phyloP scores from a whole-genome alignment of 1,140 invertebrate genomes.

The Battus philenor region DNA sequence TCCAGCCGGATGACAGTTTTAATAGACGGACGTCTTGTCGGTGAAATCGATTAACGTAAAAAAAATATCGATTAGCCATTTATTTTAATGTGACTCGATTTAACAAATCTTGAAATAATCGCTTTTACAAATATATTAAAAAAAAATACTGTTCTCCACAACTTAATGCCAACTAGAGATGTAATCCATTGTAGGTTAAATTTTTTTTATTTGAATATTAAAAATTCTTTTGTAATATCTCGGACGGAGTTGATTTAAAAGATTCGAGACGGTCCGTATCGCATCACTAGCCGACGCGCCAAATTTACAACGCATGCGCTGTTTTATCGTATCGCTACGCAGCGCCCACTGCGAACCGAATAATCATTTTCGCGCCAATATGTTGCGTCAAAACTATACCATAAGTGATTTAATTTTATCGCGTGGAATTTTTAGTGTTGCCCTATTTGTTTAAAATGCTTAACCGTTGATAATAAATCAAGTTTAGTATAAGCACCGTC shows the following conservation, averaged over 20 bases:
- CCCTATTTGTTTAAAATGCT: not conserved
- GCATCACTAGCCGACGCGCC: conserved; percentile 29
- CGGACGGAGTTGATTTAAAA: conserved; percentile 19
- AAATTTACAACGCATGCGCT: conserved; percentile 46
- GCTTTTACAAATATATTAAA: too few species aligned
- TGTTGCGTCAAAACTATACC: conserved; percentile 22
- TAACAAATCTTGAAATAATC: too few species aligned
- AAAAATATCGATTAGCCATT: too few species aligned
- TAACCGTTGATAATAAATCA: not conserved
- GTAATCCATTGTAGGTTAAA: too few species aligned
- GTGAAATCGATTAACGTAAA: conserved; percentile 29
- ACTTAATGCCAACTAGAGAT: too few species aligned
- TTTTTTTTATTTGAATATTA: too few species aligned
- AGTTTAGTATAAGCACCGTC: too few species aligned
- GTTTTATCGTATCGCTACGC: conserved; percentile 27
- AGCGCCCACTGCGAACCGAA: conserved; percentile 24
- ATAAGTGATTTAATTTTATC: conserved; percentile 24
- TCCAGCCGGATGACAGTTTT: conserved; percentile 56
- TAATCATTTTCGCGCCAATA: conserved; percentile 49
- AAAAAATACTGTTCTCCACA: too few species aligned
- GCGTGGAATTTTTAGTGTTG: conserved; percentile 20
- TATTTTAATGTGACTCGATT: too few species aligned
- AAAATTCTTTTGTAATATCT: conserved; percentile 6
- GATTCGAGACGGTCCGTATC: conserved; percentile 15
- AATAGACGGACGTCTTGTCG: conserved; percentile 33